These are phyloP conservation scores for Linyphia triangularis DNA, from an alignment of 2,888 invertebrate species.

Conservation along the genomic window DNA sequence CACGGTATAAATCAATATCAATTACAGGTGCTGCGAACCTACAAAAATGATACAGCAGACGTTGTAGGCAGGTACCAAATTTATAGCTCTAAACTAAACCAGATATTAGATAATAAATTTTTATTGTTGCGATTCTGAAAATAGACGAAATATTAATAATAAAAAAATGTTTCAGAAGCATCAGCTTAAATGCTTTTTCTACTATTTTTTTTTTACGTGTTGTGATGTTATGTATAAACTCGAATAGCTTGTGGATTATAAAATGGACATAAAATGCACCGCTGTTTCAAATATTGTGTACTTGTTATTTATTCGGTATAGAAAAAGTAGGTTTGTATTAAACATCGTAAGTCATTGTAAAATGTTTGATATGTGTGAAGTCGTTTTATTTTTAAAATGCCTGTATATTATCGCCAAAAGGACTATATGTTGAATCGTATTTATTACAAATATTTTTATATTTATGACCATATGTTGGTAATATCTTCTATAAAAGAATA, in stretches of 20 bases:
- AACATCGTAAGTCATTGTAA: too few species aligned
- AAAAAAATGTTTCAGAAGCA: background rate
- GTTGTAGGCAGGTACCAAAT: constrained; percentile 40
- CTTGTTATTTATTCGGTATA: too few species aligned
- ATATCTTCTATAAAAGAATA: too few species aligned
- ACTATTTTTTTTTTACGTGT: background rate
- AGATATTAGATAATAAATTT: constrained; percentile 56
- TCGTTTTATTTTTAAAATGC: too few species aligned
- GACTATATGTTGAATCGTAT: too few species aligned
- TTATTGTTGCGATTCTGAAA: constrained; percentile 27
- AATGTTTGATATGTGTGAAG: too few species aligned
- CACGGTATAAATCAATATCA: constrained; percentile 55
- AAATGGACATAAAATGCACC: constrained; percentile 33
- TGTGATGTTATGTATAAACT: background rate
- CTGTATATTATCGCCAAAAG: too few species aligned
- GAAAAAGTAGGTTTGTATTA: too few species aligned
- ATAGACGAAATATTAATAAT: constrained; percentile 1
- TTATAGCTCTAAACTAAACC: constrained; percentile 41
- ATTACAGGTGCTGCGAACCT: constrained; percentile 27
- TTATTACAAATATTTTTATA: too few species aligned
- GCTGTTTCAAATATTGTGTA: background rate
- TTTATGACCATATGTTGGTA: too few species aligned
- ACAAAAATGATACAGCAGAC: constrained; percentile 3
- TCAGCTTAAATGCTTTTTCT: background rate
- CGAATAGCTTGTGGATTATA: constrained; percentile 33